A percentile compares a stretch with the other conserved stretches of the same genome.
These are phyloP conservation scores for Dascyllus trimaculatus DNA, from an alignment of 2,113 vertebrate species.

Conservation along the genomic window DNA sequence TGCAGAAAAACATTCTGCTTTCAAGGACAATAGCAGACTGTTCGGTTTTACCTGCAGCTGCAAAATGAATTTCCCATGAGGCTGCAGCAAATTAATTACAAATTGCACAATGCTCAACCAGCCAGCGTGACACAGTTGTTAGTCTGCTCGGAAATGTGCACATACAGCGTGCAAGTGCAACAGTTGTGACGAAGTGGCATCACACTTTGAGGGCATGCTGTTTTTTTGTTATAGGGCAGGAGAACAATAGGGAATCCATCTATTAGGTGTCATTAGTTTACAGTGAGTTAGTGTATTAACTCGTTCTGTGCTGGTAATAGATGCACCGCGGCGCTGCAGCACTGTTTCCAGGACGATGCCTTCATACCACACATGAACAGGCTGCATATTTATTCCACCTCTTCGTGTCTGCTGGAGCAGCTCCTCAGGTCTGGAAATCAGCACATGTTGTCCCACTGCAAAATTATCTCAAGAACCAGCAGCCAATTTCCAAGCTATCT, in stretches of 20 bases:
- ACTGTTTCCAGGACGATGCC: constrained; percentile 11
- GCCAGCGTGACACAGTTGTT: not conserved
- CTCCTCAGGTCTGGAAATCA: too few species aligned
- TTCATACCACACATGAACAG: not conserved
- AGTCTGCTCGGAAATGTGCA: not conserved
- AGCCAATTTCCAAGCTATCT: too few species aligned
- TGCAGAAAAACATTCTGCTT: too few species aligned
- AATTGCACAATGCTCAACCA: not conserved
- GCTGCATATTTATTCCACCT: too few species aligned
- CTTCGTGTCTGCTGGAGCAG: too few species aligned
- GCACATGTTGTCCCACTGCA: too few species aligned
- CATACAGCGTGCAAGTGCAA: not conserved
- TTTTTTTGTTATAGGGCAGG: not conserved
- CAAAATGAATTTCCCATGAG: constrained; percentile 24
- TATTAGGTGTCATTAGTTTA: constrained; percentile 9
- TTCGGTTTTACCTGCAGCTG: constrained; percentile 14
- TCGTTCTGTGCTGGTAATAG: constrained; percentile 1
- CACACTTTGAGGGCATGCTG: not conserved
- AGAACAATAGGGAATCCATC: constrained; percentile 14
- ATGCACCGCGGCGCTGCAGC: not conserved
- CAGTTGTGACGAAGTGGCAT: not conserved
- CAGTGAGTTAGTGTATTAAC: not conserved
- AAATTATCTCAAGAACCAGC: too few species aligned
- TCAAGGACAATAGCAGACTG: not conserved
- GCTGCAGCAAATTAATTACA: constrained; percentile 33